Percentiles rank a stretch among this genome's conserved stretches.
Conservation (phyloP, 1,140 invertebrate species). For the Sycobia sp. region DNA sequence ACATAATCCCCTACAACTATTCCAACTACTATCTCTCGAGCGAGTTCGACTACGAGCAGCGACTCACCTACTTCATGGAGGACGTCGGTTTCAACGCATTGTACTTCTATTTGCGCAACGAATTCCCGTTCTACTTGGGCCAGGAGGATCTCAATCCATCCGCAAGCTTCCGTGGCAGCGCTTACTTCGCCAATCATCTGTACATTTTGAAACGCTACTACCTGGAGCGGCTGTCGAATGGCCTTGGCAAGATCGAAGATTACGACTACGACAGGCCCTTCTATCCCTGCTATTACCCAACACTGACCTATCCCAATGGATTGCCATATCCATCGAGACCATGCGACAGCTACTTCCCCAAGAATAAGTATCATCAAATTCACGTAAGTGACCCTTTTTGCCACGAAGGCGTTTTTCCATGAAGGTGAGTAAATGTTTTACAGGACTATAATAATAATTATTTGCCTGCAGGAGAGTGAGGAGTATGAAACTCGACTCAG, state of each 20-base stretch:
- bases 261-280: conserved; percentile 65
- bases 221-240: conserved; percentile 70
- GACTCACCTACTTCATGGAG: conserved; percentile 74
- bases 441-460: too few species aligned
- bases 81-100: conserved; percentile 73
- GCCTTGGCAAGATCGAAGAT: conserved; percentile 65
- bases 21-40: conserved; percentile 43
- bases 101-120: conserved; percentile 71
- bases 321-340: conserved; percentile 66
- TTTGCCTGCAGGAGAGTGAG: conserved; percentile 45
- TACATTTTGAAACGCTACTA: conserved; percentile 70
- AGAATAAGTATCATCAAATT: conserved; percentile 50
- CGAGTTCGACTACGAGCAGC: conserved; percentile 63
- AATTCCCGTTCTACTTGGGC: conserved; percentile 70
- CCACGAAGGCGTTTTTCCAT: too few species aligned
- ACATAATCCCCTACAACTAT: conserved; percentile 54
- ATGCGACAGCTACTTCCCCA: conserved; percentile 44
- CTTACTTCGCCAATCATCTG: conserved; percentile 66
- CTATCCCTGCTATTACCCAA: conserved; percentile 69
- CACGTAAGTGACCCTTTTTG: conserved; percentile 42
- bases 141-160: conserved; percentile 60
- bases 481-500: conserved; percentile 52
- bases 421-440: too few species aligned
- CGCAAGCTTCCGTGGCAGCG: conserved; percentile 64
- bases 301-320: conserved; percentile 70